Percentiles rank a stretch among this genome's conserved stretches.
Evolutionary conservation across 2,113 vertebrate genomes (phyloP).

Genomic region (Equus przewalskii): DNA sequence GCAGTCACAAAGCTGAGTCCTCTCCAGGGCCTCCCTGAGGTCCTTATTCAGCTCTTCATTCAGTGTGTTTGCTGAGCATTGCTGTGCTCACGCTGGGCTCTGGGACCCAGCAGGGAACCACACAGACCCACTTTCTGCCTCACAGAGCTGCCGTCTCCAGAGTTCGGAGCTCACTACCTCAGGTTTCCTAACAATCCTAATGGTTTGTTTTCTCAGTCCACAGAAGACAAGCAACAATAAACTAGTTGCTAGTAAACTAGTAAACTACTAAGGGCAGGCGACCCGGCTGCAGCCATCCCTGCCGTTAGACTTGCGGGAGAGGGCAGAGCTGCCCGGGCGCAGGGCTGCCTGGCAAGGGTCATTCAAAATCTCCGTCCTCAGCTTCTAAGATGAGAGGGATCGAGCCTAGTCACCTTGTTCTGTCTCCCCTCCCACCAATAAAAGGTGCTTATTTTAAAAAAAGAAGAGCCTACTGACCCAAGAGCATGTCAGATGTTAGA

Average conservation of each 20-base stretch:
- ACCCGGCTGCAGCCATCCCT: neutral
- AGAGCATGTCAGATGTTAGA: neutral
- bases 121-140: accelerated
- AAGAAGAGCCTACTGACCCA: neutral
- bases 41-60: neutral
- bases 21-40: neutral
- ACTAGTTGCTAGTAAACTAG: neutral
- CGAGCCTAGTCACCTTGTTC: neutral
- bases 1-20: neutral
- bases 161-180: neutral
- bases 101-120: neutral
- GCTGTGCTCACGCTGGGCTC: neutral
- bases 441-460: neutral
- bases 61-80: neutral
- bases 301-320: no score
- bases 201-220: neutral
- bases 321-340: accelerated
- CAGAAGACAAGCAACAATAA: neutral
- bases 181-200: neutral
- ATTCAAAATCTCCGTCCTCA: accelerated
- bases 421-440: neutral
- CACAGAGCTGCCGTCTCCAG: neutral
- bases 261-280: neutral
- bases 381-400: neutral
- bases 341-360: accelerated